Base-by-base conservation (phyloP, 2,113 vertebrate genomes). In the Aldabrachelys gigantea region DNA sequence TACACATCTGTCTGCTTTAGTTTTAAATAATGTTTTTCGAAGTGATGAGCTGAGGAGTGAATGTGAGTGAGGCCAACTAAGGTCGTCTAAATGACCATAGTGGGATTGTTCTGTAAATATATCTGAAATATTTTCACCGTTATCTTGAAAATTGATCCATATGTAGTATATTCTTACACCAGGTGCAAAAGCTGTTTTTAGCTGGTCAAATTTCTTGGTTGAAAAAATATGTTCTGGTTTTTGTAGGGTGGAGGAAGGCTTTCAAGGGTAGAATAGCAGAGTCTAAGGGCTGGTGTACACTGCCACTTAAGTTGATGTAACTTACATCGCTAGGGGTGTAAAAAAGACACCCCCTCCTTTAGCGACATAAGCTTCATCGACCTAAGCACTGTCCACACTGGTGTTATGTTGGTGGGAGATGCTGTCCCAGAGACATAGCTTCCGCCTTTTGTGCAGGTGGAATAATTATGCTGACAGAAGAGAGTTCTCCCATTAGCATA, bases 41-140 rank as follows among this genome's bases (percentile, higher is more conserved):
- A 90, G 80, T 29, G 52, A 25, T 22, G 50, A 0, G 0, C 88
- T 88, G 90, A 82, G 72, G 29, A 81, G 31, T 0, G 0, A 88
- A 82, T 47, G 53, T 44, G 10, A 87, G 44, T 89, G 29, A 83
- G 92, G 81, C 89, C 85, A 92, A 79, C n/a, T 47, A 82, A 93
- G 47, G 85, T 87, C 83, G 90, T 88, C 38, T 88, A 80, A 59
- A 25, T 65, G 85, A 86, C 92, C 52, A 82, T 86, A 82, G 5
- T 72, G 56, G 25, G 78, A 0, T 69, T 72, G 50, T 80, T 92
- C 52, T 91, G 79, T 53, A 91, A 94, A 47, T 10, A 76, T 50
- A 89, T 49, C 38, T 95, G 91, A 86, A 91, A 91, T 87, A 78
- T 38, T 49, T 87, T 97, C 6, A 81, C 10, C n/a, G 2, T 82